phyloP scores from a whole-genome alignment of 2,888 invertebrate genomes.

The Geophilus truncorum region DNA sequence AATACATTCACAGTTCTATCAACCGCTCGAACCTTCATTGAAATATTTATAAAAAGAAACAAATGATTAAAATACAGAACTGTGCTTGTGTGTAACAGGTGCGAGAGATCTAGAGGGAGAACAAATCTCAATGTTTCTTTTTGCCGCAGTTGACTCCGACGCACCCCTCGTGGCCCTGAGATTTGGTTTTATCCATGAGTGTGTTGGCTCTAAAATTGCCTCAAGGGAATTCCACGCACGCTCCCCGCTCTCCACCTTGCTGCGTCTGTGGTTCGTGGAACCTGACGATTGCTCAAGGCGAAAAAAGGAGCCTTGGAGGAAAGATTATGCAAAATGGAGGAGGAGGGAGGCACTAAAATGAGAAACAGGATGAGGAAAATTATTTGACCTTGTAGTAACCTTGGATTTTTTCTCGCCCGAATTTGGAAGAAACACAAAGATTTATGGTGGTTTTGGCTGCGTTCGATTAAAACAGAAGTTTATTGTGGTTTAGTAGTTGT shows the following conservation, averaged over 20 bases:
- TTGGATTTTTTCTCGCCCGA: background rate
- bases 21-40: too few species aligned
- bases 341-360: background rate
- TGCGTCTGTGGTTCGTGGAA: constrained; percentile 18
- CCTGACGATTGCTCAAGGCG: constrained; percentile 11
- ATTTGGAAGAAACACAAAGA: background rate
- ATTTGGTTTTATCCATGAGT: background rate
- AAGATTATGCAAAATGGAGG: constrained; percentile 11
- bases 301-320: constrained; percentile 3
- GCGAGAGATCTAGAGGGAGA: background rate
- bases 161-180: background rate
- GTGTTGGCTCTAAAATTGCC: constrained; percentile 25
- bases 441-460: background rate
- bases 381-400: constrained; percentile 11
- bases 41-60: too few species aligned
- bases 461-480: background rate
- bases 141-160: background rate
- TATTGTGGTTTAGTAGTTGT: background rate
- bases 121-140: background rate
- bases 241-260: background rate
- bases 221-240: constrained; percentile 7
- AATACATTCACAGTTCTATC: too few species aligned
- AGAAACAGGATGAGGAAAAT: constrained; percentile 15
- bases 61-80: too few species aligned
- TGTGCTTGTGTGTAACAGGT: background rate